A percentile compares a stretch with the other conserved stretches of the same genome.
These are phyloP conservation scores for Atractosteus spatula DNA, from an alignment of 2,113 vertebrate genomes.

Conservation along the genomic window DNA sequence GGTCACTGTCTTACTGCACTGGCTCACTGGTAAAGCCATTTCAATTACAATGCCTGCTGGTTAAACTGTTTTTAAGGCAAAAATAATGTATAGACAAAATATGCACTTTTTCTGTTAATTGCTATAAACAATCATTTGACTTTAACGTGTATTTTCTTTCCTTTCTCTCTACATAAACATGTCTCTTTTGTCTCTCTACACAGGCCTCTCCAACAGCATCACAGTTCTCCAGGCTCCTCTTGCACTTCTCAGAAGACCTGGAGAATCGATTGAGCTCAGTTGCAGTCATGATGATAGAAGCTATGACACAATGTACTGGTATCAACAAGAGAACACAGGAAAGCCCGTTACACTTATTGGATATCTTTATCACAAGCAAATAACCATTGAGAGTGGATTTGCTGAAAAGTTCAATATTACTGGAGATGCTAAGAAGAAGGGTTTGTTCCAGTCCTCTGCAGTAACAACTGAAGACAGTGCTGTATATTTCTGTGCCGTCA, in stretches of 20 bases:
- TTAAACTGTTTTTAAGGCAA: background rate
- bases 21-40: background rate
- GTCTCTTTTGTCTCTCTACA: background rate
- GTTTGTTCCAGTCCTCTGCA: slow-evolving; percentile 14
- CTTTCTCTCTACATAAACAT: background rate
- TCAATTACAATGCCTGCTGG: background rate
- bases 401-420: slow-evolving; percentile 10
- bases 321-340: slow-evolving; percentile 14
- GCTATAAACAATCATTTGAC: too few relatives aligned
- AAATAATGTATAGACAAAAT: too few relatives aligned
- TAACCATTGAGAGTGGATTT: slow-evolving; percentile 22
- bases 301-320: slow-evolving; percentile 45
- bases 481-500: slow-evolving; percentile 40
- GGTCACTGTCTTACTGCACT: background rate
- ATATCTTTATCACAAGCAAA: background rate
- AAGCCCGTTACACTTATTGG: slow-evolving; percentile 36
- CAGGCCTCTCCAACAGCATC: slow-evolving; percentile 31
- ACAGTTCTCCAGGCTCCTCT: slow-evolving; percentile 28
- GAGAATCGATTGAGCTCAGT: slow-evolving; percentile 14
- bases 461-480: slow-evolving; percentile 31
- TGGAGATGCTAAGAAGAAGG: slow-evolving; percentile 21
- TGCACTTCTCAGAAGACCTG: background rate
- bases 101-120: too few relatives aligned
- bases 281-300: slow-evolving; percentile 30
- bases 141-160: background rate